A percentile compares a stretch with the other conserved stretches of the same genome.
These are phyloP conservation scores for Aphrocallistes beatrix DNA, from an alignment of 37 sponge, comb jelly and placozoan species.

Conservation along the genomic window DNA sequence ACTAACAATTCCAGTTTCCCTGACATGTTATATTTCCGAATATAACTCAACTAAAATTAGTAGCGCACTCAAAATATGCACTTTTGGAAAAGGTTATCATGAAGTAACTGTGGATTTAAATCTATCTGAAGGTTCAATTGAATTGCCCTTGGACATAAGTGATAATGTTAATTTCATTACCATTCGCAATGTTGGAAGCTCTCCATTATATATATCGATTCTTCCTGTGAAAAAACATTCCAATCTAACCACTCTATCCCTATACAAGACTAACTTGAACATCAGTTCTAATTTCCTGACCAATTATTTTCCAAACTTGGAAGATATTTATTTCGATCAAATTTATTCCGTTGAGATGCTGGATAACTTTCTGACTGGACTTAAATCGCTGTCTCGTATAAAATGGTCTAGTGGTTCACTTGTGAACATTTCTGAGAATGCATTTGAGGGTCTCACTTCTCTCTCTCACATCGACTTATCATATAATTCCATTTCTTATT, in stretches of 20 bases:
- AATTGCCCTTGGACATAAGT: not conserved
- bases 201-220: not conserved
- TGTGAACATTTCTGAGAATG: not conserved
- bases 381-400: not conserved
- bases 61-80: too few species aligned
- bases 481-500: not conserved
- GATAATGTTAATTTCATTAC: not conserved
- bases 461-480: not conserved
- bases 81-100: too few species aligned
- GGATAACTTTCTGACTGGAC: not conserved
- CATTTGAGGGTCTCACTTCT: not conserved
- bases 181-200: not conserved
- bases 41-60: too few species aligned
- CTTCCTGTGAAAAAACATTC: not conserved
- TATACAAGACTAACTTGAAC: not conserved
- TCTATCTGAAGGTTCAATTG: too few species aligned
- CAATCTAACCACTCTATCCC: not conserved
- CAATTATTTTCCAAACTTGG: conserved; percentile 1
- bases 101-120: too few species aligned
- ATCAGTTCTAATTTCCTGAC: not conserved
- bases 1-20: too few species aligned
- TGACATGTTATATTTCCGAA: too few species aligned
- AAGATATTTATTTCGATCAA: not conserved
- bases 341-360: not conserved
- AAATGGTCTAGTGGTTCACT: not conserved